These are phyloP conservation scores for Heteropelma amictum DNA, from an alignment of 2,888 invertebrate genomes.

Conservation along the genomic window DNA sequence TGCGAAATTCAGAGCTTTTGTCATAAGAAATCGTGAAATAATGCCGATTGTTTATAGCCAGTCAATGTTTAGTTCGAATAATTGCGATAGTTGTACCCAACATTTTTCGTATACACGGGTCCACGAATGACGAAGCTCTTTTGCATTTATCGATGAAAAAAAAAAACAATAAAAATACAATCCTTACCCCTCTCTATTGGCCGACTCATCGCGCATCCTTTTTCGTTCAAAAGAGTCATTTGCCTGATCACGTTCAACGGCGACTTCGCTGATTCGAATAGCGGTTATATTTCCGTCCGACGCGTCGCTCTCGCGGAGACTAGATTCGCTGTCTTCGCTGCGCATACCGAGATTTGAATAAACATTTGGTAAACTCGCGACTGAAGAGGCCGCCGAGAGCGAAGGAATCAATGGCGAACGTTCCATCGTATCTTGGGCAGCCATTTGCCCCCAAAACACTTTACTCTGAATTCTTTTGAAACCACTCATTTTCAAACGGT, in stretches of 20 bases:
- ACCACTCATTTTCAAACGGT: slow-evolving; percentile 64
- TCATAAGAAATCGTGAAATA: no score
- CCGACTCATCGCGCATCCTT: slow-evolving; percentile 14
- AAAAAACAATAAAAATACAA: background rate
- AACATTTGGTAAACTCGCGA: slow-evolving; percentile 21
- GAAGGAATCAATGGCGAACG: slow-evolving; percentile 45
- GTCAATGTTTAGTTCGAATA: no score
- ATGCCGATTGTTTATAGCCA: no score
- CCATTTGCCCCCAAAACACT: slow-evolving; percentile 75
- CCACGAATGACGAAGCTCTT: no score
- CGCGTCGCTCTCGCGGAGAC: slow-evolving; percentile 50
- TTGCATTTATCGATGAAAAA: background rate
- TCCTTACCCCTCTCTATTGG: slow-evolving; percentile 23
- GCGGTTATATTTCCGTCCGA: slow-evolving; percentile 42
- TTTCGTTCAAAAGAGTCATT: slow-evolving; percentile 34
- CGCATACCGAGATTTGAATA: slow-evolving; percentile 57
- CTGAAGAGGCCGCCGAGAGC: background rate
- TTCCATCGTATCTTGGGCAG: slow-evolving; percentile 63
- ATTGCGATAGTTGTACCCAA: background rate
- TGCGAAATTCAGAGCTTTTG: no score
- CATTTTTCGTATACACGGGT: background rate
- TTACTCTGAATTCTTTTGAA: slow-evolving; percentile 74
- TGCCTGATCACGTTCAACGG: slow-evolving; percentile 9
- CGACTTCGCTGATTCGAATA: slow-evolving; percentile 30
- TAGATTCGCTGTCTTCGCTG: slow-evolving; percentile 53